phyloP scores from a whole-genome alignment of 2,888 invertebrate genomes.

The Hyles lineata region DNA sequence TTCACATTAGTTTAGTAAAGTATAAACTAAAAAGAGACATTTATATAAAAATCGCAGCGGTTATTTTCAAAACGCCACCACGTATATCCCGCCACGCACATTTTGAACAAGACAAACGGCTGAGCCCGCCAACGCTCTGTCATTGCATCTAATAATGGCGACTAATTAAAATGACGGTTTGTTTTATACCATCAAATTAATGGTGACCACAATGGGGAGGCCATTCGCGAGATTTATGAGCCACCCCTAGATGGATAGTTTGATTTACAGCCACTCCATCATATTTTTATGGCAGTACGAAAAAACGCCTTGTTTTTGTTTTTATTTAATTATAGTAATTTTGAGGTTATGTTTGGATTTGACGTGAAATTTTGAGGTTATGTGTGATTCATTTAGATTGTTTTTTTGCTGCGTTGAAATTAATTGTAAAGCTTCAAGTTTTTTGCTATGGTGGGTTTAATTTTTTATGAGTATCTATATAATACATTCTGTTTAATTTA shows the following conservation, averaged over 20 bases:
- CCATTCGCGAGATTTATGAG: constrained; percentile 30
- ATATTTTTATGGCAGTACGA: constrained; percentile 63
- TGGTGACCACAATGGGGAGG: constrained; percentile 54
- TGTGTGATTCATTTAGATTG: background rate
- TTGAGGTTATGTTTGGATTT: constrained; percentile 4
- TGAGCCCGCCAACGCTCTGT: constrained; percentile 57
- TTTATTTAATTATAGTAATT: constrained; percentile 47
- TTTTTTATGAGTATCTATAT: no score
- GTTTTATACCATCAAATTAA: constrained; percentile 76
- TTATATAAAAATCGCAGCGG: background rate
- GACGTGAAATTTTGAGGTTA: background rate
- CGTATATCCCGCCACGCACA: constrained; percentile 39
- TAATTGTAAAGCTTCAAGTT: background rate
- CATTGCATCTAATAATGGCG: constrained; percentile 67
- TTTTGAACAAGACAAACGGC: constrained; percentile 60
- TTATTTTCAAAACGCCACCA: background rate
- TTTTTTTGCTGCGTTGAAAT: background rate
- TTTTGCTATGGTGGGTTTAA: no score
- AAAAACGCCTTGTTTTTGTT: constrained; percentile 50
- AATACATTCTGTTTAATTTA: no score
- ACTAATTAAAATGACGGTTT: constrained; percentile 75
- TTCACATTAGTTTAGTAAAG: no score
- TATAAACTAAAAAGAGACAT: background rate
- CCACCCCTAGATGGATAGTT: constrained; percentile 61
- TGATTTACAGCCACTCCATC: constrained; percentile 69